A percentile compares a stretch with the other conserved stretches of the same genome.
Evolutionary conservation across 2,797 vertebrate species (phyloP).

Genomic region (Natrix natrix): DNA sequence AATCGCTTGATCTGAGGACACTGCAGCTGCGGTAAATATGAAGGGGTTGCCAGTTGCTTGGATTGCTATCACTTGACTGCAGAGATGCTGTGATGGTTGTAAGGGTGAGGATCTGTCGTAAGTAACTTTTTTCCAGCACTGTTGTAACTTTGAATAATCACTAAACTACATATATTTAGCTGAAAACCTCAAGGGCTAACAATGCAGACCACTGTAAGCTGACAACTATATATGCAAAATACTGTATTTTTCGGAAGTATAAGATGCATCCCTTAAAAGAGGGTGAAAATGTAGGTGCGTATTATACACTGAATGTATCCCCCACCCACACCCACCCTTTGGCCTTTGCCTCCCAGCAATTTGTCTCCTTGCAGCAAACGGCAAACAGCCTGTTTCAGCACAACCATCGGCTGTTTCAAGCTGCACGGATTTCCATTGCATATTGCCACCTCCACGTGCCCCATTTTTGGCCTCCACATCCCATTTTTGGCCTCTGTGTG

Average conservation of each 20-base stretch:
- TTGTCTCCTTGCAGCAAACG: no score
- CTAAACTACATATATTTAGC: neutral
- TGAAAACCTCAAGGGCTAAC: neutral
- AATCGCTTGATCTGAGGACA: neutral
- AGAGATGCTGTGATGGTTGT: neutral
- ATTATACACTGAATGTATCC: no score
- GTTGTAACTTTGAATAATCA: neutral
- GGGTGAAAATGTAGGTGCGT: no score
- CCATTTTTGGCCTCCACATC: no score
- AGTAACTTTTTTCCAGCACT: neutral
- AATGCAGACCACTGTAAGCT: neutral
- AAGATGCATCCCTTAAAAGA: no score
- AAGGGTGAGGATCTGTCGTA: neutral
- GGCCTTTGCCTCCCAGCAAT: no score
- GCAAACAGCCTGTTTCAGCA: no score
- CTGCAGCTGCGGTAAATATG: neutral
- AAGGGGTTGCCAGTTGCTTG: neutral
- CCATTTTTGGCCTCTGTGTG: no score
- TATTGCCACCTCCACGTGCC: no score
- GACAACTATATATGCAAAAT: neutral
- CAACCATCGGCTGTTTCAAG: no score
- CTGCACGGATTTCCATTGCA: no score
- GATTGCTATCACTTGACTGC: neutral
- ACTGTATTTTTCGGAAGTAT: neutral
- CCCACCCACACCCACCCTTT: no score